Conservation (phyloP, 2,797 vertebrate species). For the Pagetopsis macropterus region DNA sequence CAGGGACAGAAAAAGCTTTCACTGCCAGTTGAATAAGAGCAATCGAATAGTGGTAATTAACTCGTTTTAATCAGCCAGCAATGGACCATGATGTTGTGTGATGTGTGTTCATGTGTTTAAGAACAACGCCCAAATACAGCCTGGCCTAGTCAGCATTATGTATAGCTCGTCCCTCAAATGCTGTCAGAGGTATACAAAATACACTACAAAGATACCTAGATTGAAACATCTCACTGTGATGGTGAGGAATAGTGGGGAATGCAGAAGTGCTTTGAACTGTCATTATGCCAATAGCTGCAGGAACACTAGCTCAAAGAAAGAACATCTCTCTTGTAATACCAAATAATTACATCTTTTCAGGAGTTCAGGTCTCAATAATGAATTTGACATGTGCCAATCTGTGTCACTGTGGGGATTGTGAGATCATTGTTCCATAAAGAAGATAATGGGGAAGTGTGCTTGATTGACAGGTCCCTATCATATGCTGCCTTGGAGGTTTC, state of each 20-base stretch:
- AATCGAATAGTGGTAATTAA: constrained; percentile 54
- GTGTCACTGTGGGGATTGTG: constrained; percentile 23
- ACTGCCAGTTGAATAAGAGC: constrained; percentile 22
- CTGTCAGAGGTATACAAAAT: neutral
- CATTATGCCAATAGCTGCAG: neutral
- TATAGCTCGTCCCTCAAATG: constrained; percentile 19
- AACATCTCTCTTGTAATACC: constrained; percentile 9
- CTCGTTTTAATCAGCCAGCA: constrained; percentile 55
- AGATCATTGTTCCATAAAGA: constrained; percentile 25
- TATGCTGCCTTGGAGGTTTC: neutral
- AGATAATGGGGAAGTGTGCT: constrained; percentile 27
- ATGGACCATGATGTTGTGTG: constrained; percentile 50
- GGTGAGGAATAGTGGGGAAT: neutral
- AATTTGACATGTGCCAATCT: constrained; percentile 12
- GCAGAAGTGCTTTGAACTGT: constrained; percentile 18
- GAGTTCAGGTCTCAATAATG: constrained; percentile 11
- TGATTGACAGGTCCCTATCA: constrained; percentile 28
- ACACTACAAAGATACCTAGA: neutral
- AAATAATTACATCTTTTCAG: neutral
- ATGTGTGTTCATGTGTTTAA: constrained; percentile 30
- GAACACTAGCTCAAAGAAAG: too few relatives aligned
- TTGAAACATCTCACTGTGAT: neutral
- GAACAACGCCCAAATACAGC: constrained; percentile 19
- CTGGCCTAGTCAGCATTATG: constrained; percentile 21
- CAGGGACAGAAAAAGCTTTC: constrained; percentile 27